Percentiles rank a stretch among this genome's conserved stretches.
Conservation (phyloP, 1,140 invertebrate genomes). For the Sycophila sp. region DNA sequence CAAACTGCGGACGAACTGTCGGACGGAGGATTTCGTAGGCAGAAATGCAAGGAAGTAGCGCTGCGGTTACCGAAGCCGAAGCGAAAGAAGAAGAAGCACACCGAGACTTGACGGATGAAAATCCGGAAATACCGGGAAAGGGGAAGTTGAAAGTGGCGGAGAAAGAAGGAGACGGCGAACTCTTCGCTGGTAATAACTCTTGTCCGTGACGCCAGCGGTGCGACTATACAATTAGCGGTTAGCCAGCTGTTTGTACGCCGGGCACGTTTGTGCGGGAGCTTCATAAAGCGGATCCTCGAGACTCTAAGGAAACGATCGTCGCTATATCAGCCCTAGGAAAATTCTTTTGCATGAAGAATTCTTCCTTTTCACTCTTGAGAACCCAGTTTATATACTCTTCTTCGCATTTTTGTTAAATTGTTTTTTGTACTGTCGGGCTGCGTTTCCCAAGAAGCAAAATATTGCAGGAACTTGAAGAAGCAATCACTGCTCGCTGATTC, state of each 20-base stretch:
- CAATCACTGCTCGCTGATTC: too few relatives aligned
- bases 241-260: conserved; percentile 43
- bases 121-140: conserved; percentile 13
- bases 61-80: not conserved
- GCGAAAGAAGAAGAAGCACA: not conserved
- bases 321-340: not conserved
- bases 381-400: too few relatives aligned
- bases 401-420: too few relatives aligned
- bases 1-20: not conserved
- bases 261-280: conserved; percentile 52
- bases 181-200: conserved; percentile 47
- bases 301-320: not conserved
- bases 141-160: not conserved
- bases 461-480: too few relatives aligned
- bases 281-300: conserved; percentile 48
- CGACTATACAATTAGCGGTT: conserved; percentile 59
- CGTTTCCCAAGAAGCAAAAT: too few relatives aligned
- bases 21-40: not conserved
- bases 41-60: too few relatives aligned
- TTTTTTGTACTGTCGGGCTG: too few relatives aligned
- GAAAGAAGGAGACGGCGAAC: conserved; percentile 17
- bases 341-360: too few relatives aligned
- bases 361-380: too few relatives aligned
- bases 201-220: not conserved
- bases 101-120: conserved; percentile 21